Evolutionary conservation across 1,140 invertebrate genomes (phyloP).

Genomic region (Megalopta genalis): DNA sequence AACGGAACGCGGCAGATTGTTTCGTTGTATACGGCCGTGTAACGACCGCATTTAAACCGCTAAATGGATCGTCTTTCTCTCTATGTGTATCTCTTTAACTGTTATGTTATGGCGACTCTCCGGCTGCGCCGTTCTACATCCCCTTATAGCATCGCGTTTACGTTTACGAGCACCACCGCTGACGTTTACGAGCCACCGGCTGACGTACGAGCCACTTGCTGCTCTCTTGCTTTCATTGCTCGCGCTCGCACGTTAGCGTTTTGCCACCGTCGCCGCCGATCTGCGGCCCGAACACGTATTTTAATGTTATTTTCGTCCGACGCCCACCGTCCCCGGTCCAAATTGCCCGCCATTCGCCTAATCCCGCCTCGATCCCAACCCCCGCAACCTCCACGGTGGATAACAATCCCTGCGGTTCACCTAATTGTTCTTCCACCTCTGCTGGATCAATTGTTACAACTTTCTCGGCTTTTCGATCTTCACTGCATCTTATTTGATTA

Average conservation of each 20-base stretch:
- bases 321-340: neutral
- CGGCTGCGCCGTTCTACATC: constrained; percentile 74
- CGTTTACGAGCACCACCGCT: constrained; percentile 80
- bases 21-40: constrained; percentile 60
- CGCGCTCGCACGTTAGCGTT: constrained; percentile 61
- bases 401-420: too few species aligned
- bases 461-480: too few species aligned
- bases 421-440: too few species aligned
- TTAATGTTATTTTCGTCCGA: constrained; percentile 38
- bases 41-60: constrained; percentile 65
- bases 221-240: constrained; percentile 68
- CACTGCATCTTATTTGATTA: too few species aligned
- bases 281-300: constrained; percentile 40
- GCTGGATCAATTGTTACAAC: too few species aligned
- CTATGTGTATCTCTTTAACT: constrained; percentile 73
- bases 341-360: neutral
- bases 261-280: constrained; percentile 56
- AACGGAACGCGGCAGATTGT: constrained; percentile 58
- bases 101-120: constrained; percentile 77
- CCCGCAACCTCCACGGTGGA: neutral
- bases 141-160: constrained; percentile 81
- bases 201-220: constrained; percentile 81
- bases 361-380: neutral
- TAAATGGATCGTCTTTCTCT: constrained; percentile 66
- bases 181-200: constrained; percentile 81